These are phyloP conservation scores for Myotis davidii DNA, from an alignment of 2,113 vertebrate species.

Conservation along the genomic window DNA sequence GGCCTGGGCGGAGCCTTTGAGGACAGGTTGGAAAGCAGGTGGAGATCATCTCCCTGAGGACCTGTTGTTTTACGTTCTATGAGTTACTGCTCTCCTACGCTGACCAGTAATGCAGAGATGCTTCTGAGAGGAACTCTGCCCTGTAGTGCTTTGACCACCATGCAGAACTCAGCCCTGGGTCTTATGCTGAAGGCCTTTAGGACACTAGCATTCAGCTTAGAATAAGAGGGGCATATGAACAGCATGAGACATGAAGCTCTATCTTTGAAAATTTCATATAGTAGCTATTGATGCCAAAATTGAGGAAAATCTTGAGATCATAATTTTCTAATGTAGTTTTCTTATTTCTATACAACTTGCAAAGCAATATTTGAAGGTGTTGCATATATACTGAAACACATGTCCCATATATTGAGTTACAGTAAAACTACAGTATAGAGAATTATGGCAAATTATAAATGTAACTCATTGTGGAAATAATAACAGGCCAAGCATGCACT, in stretches of 20 bases:
- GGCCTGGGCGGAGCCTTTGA: background rate
- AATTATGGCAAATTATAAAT: background rate
- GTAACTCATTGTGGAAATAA: background rate
- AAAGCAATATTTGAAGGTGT: background rate
- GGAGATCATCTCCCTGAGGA: background rate
- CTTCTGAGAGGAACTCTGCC: background rate
- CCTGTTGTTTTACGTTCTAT: background rate
- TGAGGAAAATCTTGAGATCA: background rate
- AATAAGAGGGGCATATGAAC: background rate
- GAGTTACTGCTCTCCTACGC: background rate
- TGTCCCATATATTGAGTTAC: background rate
- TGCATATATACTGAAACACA: background rate
- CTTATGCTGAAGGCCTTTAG: background rate
- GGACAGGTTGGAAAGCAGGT: background rate
- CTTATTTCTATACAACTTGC: background rate
- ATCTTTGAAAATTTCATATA: background rate
- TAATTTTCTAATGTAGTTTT: background rate
- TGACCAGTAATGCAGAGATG: background rate
- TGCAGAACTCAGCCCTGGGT: background rate
- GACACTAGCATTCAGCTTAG: background rate
- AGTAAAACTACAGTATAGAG: background rate
- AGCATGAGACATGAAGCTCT: accelerated
- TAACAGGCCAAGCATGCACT: background rate
- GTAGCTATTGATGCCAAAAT: background rate
- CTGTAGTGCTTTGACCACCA: background rate